Evolutionary conservation across 1,140 invertebrate species (phyloP), one percentile per base, ranked within the genome.

Genomic region (Chelonus insularis): DNA sequence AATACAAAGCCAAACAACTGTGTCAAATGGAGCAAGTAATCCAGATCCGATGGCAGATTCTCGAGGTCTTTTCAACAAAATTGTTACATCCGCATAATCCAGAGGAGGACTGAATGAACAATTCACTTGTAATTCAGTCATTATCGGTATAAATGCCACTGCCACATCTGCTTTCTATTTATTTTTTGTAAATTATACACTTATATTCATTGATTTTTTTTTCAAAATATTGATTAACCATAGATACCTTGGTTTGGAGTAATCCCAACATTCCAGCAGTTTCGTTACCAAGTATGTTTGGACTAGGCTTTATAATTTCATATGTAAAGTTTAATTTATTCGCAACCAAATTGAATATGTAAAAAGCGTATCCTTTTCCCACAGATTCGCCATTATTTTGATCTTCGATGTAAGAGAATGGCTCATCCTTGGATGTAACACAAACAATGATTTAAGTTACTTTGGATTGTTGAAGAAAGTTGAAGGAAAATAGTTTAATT

Each of bases 21-120:
- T 80, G 41, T 88, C 87, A 68, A 94, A 94, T 0, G 92, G 92
- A 7, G 91, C 91, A 18, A 93, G 73, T 4, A 95, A 80, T 23
- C 92, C 92, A 1, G 91, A 91, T 0, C 92, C 91, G n/a, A 88
- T 86, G 0, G 91, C 90, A 0, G 91, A 93, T 70, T 89, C 89
- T 48, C 83, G 81, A 0, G 93, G 93, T 57, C 92, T 80, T 70
- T 86, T 89, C 85, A 94, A 86, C 70, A 94, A 81, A 67, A 92
- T 88, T 2, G 89, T 86, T 84, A 91, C 89, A 63, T 88, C 83
- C 1, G 87, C 87, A 68, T 90, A 87, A 63, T 91, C 90, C 47
- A 94, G 69, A 4, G 85, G 80, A 8, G 76, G 76, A 0, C 90
- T 91, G 75, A 88, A 93, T 6, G 81, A 78, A 9, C 89, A 83